Evolutionary conservation across 1,140 invertebrate species (phyloP), one percentile per base, ranked within the genome.

Genomic region (Pogonomyrmex barbatus): DNA sequence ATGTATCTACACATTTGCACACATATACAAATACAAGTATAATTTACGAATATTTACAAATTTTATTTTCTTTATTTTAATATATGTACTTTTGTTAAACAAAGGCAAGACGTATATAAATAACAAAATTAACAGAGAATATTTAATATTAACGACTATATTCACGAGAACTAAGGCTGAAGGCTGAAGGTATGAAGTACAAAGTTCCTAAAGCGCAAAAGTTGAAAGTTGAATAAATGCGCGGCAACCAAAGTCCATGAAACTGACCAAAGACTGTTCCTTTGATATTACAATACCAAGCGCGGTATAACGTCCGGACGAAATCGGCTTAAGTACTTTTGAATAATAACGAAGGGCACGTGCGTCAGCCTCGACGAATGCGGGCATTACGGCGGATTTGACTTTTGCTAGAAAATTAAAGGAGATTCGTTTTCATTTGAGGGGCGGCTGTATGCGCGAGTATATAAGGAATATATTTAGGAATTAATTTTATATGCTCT

Each of bases 291-390:
- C 39, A 50, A 52, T 87, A 33, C 67, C 47, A 36, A 45, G 9
- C 54, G 60, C 67, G 81, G 82, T 52, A 78, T 73, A 84, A 79
- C 85, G 71, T 73, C 78, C 71, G 62, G 62, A 81, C 81, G 77
- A 91, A 92, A 93, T 93, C 91, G 88, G 92, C 91, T 93, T 91
- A 92, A 85, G 84, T 90, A 91, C 89, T 91, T 93, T 90, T 87
- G 86, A 91, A 90, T 91, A 90, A 91, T 87, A 90, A 88, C 85
- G 76, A 82, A 81, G 58, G 86, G 56, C 78, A 60, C 47, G 58
- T 60, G 79, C 54, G 56, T 54, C 62, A 54, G 54, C 39, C 75
- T 54, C 65, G 60, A 56, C 47, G 54, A 60, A n/a, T 70, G 33
- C 36, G 2, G 54, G 76, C 52, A 86, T 86, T 89, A 77, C 70